Percentiles rank a stretch among this genome's conserved stretches.
phyloP scores from a whole-genome alignment of 2,797 vertebrate genomes.

The Smutsia temminckii region DNA sequence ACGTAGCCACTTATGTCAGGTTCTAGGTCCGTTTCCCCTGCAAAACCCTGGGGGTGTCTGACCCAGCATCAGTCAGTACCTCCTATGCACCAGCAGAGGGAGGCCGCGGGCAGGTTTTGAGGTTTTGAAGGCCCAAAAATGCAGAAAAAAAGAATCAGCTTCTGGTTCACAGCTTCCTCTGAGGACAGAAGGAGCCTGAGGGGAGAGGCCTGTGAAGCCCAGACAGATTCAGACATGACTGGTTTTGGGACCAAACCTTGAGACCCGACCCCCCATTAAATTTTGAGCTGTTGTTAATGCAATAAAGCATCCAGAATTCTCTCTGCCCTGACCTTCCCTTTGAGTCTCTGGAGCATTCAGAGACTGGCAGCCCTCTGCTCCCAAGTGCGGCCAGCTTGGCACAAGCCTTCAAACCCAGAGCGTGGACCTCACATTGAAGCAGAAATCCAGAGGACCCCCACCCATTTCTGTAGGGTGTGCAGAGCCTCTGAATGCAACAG shows the following conservation, averaged over 20 bases:
- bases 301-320: background rate
- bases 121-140: background rate
- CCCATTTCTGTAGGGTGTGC: background rate
- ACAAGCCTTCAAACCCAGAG: background rate
- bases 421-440: background rate
- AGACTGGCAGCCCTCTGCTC: too few species aligned
- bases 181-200: background rate
- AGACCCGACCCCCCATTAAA: too few species aligned
- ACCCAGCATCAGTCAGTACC: background rate
- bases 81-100: background rate
- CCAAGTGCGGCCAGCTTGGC: accelerated
- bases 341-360: accelerated
- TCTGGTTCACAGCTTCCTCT: background rate
- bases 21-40: too few species aligned
- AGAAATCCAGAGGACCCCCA: background rate
- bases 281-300: background rate
- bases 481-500: too few species aligned
- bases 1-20: background rate
- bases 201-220: background rate
- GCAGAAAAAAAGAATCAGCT: too few species aligned
- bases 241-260: background rate
- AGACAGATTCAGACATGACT: accelerated
- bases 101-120: background rate
- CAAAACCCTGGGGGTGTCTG: too few species aligned
- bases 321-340: background rate